phyloP scores from a whole-genome alignment of 2,888 invertebrate species.

The Crossocerus cetratus region DNA sequence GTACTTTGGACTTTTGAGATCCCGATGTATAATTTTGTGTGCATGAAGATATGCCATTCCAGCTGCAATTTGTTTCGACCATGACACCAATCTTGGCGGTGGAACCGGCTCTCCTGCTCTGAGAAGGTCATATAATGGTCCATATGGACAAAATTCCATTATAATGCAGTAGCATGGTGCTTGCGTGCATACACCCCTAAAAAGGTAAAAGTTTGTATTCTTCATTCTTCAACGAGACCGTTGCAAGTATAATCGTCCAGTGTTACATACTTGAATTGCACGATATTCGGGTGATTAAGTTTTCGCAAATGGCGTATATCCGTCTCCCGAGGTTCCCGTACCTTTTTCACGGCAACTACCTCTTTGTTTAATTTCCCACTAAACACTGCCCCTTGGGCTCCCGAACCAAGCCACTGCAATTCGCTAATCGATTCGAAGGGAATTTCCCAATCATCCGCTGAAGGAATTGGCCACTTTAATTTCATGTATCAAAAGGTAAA shows the following conservation, averaged over 20 bases:
- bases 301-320: slow-evolving; percentile 94
- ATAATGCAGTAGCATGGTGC: slow-evolving; percentile 95
- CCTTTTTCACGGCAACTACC: slow-evolving; percentile 97
- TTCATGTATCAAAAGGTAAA: background rate
- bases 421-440: slow-evolving; percentile 94
- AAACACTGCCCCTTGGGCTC: slow-evolving; percentile 97
- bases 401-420: slow-evolving; percentile 94
- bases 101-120: slow-evolving; percentile 90
- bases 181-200: slow-evolving; percentile 94
- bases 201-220: slow-evolving; percentile 44
- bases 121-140: slow-evolving; percentile 94
- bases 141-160: slow-evolving; percentile 99
- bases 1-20: slow-evolving; percentile 99
- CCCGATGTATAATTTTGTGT: slow-evolving; percentile 98
- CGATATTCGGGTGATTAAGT: slow-evolving; percentile 96
- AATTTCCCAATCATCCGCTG: slow-evolving; percentile 94
- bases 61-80: slow-evolving; percentile 96
- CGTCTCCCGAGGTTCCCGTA: slow-evolving; percentile 93
- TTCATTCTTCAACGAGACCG: background rate
- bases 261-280: slow-evolving; percentile 84
- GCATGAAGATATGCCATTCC: slow-evolving; percentile 98
- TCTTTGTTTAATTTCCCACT: slow-evolving; percentile 89
- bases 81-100: slow-evolving; percentile 91
- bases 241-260: background rate
- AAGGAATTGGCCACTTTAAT: slow-evolving; percentile 17